A percentile compares a stretch with the other conserved stretches of the same genome.
phyloP scores from a whole-genome alignment of 2,888 invertebrate genomes.

The Brachyptera risi region DNA sequence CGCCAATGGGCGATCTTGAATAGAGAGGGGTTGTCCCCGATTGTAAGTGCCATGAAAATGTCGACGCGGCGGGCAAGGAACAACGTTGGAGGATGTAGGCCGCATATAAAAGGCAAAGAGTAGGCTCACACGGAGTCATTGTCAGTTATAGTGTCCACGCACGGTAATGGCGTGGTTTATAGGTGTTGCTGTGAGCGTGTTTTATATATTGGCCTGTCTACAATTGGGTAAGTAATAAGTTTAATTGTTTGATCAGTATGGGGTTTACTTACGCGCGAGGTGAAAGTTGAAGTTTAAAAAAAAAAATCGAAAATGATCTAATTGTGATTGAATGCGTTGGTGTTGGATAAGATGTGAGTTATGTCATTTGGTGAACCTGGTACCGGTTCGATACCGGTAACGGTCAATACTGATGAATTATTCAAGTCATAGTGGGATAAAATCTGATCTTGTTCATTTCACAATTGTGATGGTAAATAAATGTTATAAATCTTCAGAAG shows the following conservation, averaged over 20 bases:
- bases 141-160: slow-evolving; percentile 25
- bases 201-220: slow-evolving; percentile 24
- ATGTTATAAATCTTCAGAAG: no score
- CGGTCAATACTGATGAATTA: no score
- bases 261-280: slow-evolving; percentile 6
- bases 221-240: slow-evolving; percentile 29
- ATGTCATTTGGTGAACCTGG: no score
- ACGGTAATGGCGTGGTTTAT: slow-evolving; percentile 31
- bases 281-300: neutral
- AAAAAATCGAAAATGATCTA: no score
- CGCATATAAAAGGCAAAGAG: slow-evolving; percentile 28
- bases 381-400: no score
- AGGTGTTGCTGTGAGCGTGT: slow-evolving; percentile 21
- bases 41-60: slow-evolving; percentile 23
- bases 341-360: no score
- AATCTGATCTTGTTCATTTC: no score
- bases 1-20: slow-evolving; percentile 28
- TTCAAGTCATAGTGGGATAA: no score
- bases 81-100: slow-evolving; percentile 29
- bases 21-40: slow-evolving; percentile 30
- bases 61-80: slow-evolving; percentile 17
- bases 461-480: no score
- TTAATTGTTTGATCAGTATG: neutral
- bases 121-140: slow-evolving; percentile 27
- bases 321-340: no score